A percentile compares a stretch with the other conserved stretches of the same genome.
Evolutionary conservation across 2,113 vertebrate species (phyloP).

Genomic region (Tragelaphus imberbis): DNA sequence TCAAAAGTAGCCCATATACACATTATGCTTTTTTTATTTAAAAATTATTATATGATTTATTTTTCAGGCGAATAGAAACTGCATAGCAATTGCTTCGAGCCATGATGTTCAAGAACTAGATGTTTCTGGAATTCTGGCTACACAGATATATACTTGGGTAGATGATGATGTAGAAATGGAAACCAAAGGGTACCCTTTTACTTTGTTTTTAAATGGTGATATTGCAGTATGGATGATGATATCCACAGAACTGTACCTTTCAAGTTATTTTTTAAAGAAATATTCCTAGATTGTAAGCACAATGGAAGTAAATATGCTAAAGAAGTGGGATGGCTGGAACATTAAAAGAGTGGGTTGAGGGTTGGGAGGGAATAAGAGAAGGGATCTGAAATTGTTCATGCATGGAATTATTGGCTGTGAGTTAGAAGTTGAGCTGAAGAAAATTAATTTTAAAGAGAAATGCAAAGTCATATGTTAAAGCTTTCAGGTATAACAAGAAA

Average conservation of each 20-base stretch:
- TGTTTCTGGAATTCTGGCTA: slow-evolving; percentile 96
- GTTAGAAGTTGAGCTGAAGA: background rate
- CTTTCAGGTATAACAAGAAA: background rate
- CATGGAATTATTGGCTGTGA: background rate
- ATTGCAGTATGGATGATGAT: background rate
- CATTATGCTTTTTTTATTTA: background rate
- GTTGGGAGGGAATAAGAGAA: background rate
- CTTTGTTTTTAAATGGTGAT: slow-evolving; percentile 35
- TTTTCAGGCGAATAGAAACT: slow-evolving; percentile 95
- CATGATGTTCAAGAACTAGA: slow-evolving; percentile 98
- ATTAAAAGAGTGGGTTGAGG: background rate
- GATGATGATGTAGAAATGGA: slow-evolving; percentile 93
- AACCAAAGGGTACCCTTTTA: slow-evolving; percentile 87
- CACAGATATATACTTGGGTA: slow-evolving; percentile 96
- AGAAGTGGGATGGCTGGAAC: background rate
- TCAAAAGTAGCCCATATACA: background rate
- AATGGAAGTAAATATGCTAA: background rate
- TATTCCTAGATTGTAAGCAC: background rate
- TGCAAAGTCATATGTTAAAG: background rate
- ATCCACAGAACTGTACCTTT: background rate
- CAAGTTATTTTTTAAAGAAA: background rate
- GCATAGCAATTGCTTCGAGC: slow-evolving; percentile 96
- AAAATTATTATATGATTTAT: slow-evolving; percentile 30
- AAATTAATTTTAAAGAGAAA: slow-evolving; percentile 10
- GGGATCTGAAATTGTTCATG: background rate